Evolutionary conservation across 2,113 vertebrate species (phyloP).

Genomic region (Bettongia penicillata): DNA sequence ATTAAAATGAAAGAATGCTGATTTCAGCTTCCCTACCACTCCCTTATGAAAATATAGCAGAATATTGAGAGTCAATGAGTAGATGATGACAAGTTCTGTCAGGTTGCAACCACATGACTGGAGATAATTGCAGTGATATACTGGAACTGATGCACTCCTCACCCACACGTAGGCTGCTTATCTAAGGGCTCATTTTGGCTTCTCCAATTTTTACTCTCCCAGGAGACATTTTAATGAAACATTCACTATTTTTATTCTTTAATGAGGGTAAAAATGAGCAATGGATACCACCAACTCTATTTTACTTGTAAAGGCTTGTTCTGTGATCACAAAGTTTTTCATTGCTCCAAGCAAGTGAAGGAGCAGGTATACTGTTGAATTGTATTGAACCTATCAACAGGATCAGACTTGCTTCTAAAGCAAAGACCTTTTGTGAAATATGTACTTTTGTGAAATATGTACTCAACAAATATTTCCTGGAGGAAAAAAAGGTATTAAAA

Average conservation of each 20-base stretch:
- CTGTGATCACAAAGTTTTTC: slow-evolving; percentile 27
- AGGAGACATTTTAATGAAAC: slow-evolving; percentile 12
- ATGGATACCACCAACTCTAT: neutral
- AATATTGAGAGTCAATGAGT: slow-evolving; percentile 39
- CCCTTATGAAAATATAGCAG: neutral
- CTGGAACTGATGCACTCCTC: slow-evolving; percentile 16
- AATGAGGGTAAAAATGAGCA: slow-evolving; percentile 46
- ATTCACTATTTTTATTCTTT: slow-evolving; percentile 58
- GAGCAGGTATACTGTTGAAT: slow-evolving; percentile 62
- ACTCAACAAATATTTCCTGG: neutral
- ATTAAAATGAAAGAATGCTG: neutral
- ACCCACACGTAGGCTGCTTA: neutral
- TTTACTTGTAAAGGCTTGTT: slow-evolving; percentile 76
- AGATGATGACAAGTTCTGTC: slow-evolving; percentile 43
- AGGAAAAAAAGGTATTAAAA: neutral
- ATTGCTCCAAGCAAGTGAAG: slow-evolving; percentile 52
- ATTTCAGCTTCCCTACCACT: neutral
- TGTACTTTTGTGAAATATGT: neutral
- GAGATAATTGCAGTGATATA: slow-evolving; percentile 27
- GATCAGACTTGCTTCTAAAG: slow-evolving; percentile 31
- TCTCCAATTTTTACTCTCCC: slow-evolving; percentile 13
- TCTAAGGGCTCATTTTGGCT: slow-evolving; percentile 17
- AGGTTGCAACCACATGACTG: neutral
- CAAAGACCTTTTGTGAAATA: slow-evolving; percentile 41
- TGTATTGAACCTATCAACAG: slow-evolving; percentile 44